Percentiles rank a stretch among this genome's conserved stretches.
Evolutionary conservation across 2,888 invertebrate species (phyloP).

Genomic region (Spilarctia lutea): DNA sequence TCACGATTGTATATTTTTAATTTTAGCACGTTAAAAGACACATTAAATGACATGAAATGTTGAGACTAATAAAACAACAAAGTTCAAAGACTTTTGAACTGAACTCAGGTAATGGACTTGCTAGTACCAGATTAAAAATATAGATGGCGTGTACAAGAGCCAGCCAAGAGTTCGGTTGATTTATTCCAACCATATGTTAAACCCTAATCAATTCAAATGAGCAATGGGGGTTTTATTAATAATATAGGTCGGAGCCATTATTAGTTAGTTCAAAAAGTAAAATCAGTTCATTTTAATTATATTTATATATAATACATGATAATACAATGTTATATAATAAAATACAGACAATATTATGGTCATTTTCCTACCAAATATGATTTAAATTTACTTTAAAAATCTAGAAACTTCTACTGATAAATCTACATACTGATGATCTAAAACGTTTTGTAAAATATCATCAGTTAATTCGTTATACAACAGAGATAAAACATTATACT

Average conservation of each 20-base stretch:
- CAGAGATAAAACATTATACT: constrained; percentile 63
- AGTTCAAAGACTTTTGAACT: no score
- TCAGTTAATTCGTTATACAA: constrained; percentile 44
- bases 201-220: no score
- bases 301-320: not conserved
- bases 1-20: no score
- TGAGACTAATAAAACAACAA: no score
- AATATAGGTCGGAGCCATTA: not conserved
- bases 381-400: not conserved
- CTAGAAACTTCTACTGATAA: constrained; percentile 59
- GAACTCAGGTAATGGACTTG: not conserved
- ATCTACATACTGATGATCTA: constrained; percentile 49
- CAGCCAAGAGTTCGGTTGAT: no score
- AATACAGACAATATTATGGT: not conserved
- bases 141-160: no score
- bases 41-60: not conserved
- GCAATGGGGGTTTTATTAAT: not conserved
- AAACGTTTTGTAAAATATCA: constrained; percentile 49
- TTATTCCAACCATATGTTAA: no score
- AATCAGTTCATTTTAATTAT: not conserved
- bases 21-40: no score
- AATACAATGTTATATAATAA: not conserved
- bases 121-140: not conserved
- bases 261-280: not conserved
- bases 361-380: not conserved